Evolutionary conservation across 1,140 invertebrate genomes (phyloP), one percentile per base, ranked within the genome.

Genomic region (Halesus radiatus): DNA sequence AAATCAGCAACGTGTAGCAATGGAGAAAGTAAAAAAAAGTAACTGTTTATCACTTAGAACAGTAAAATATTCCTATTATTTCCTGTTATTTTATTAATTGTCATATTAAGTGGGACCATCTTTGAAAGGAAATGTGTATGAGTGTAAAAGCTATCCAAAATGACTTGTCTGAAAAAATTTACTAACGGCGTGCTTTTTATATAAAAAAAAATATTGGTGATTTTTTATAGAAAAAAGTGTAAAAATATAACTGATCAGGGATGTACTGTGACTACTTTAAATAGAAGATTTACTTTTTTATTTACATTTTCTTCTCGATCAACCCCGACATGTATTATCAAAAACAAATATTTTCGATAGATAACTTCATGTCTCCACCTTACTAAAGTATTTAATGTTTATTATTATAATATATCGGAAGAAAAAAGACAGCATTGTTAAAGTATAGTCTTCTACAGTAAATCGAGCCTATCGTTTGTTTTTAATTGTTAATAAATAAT

Each of bases 61-160:
- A 45, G 37, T 45, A 45, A 45, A 45, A 45, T 45, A 45, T 45
- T 45, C 37, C 8, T 45, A 45, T 45, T 45, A 45, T 45, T 45
- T 45, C 37, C 8, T 45, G 10, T 64, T 68, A 7, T 3, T 53
- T 54, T 72, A 23, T 72, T 53, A 50, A 54, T 53, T 15, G 68
- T 72, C 68, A 53, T 72, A 45, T 45, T 45, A 54, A 72, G 68
- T 53, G 68, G 68, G 68, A 72, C 68, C 68, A 72, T 26, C 68
- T 18, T 15, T 53, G 68, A 72, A 53, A 20, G 22, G 37, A 13
- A n/a, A 54, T 23, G 16, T 52, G 52, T 45, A 72, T 72, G 22
- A 72, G 52, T 72, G 22, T 53, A 37, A 70, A 72, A 52, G 18
- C n/a, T 54, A 53, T 45, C 10, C 7, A 60, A 60, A 60, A 60